Conservation (phyloP, 2,888 invertebrate genomes). For the Epinotia ramella region DNA sequence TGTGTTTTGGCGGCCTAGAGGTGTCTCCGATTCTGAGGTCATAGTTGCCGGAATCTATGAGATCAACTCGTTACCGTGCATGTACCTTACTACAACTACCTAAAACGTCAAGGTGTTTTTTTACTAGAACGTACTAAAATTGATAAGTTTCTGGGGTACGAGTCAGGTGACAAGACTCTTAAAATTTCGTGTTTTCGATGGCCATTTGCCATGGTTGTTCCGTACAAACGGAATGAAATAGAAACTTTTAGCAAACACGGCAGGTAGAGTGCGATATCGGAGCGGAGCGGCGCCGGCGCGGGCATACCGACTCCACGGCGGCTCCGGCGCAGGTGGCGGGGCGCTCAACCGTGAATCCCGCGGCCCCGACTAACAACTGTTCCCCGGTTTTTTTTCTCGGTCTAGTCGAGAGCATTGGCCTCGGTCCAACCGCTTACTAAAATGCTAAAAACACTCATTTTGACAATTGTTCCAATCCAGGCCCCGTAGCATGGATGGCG, state of each 20-base stretch:
- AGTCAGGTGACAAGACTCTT: not conserved
- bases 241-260: slow-evolving; percentile 40
- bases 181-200: not conserved
- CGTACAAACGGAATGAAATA: not conserved
- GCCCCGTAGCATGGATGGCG: too few relatives aligned
- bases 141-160: too few relatives aligned
- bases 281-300: slow-evolving; percentile 40
- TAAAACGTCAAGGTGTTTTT: not conserved
- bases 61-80: slow-evolving; percentile 21
- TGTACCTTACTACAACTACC: not conserved
- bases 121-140: not conserved
- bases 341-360: slow-evolving; percentile 82
- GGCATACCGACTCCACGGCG: slow-evolving; percentile 52
- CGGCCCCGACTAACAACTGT: slow-evolving; percentile 71
- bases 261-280: slow-evolving; percentile 57
- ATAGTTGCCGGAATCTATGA: slow-evolving; percentile 28
- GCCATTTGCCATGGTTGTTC: not conserved
- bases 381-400: slow-evolving; percentile 71
- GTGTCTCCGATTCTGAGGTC: slow-evolving; percentile 42
- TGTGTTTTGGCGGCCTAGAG: slow-evolving; percentile 38
- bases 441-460: slow-evolving; percentile 53
- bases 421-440: slow-evolving; percentile 58
- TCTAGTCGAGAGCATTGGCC: slow-evolving; percentile 76
- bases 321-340: slow-evolving; percentile 73
- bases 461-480: slow-evolving; percentile 55